Evolutionary conservation across 2,113 vertebrate genomes (phyloP), one percentile per base, ranked within the genome.

Genomic region (Brienomyrus longianalis): DNA sequence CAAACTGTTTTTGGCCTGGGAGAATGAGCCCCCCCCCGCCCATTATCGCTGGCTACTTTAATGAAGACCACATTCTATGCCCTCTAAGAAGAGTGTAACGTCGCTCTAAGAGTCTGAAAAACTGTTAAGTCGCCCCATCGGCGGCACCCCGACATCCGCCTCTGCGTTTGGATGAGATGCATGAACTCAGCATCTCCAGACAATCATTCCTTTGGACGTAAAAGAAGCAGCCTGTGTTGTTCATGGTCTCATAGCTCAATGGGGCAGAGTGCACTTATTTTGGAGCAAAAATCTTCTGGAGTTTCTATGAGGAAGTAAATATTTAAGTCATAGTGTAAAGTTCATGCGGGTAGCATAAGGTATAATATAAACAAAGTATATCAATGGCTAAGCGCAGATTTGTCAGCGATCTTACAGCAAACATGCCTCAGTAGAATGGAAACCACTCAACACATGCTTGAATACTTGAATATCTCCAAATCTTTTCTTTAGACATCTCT

Each of bases 401-500:
- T 47, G 83, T 84, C 83, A 84, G 45, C 19, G 3, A 21, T 47
- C 45, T 84, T 45, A 48, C 23, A 84, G 21, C 45, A 47, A 48
- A 47, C 23, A 84, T 11, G 83, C 45, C 43, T 83, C 15, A 11
- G 35, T 83, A 43, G 31, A 88, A 59, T n/a, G 15, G 23, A 62
- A 47, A 88, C 54, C 39, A 62, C 2, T 21, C 27, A 62, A 45
- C 52, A 62, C 17, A 88, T 62, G 19, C 31, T 88, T 66, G 31
- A 62, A 66, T 62, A 31, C 70, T 54, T 43, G 17, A 8, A 13
- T 17, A 23, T 9, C 50, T 23, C 50, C 35, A 35, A n/a, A 43
- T 88, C 83, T 88, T 52, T 31, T 47, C 17, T 59, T 87, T 87
- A 66, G 19, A 77, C 13, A 90, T 52, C 56, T 51, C 45, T 52